A percentile compares a stretch with the other conserved stretches of the same genome.
Conservation (phyloP, 2,888 invertebrate species). For the Myathropa florea region DNA sequence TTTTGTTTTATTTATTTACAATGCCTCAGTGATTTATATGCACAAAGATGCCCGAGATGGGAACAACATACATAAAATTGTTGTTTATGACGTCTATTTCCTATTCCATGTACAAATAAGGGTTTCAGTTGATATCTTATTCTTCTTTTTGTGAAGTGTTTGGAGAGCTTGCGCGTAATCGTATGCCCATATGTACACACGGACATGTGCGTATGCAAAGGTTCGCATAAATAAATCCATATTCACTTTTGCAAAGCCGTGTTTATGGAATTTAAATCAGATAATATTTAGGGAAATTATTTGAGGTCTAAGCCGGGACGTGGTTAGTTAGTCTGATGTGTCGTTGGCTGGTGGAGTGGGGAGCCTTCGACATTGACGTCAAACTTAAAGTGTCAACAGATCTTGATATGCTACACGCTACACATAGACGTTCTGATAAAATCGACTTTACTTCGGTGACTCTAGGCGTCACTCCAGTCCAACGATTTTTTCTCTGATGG, state of each 20-base stretch:
- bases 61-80: slow-evolving; percentile 1
- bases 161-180: neutral
- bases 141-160: neutral
- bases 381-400: no score
- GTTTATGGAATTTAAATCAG: neutral
- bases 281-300: neutral
- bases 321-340: no score
- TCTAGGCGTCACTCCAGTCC: no score
- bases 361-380: no score
- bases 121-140: neutral
- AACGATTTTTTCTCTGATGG: no score
- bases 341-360: no score
- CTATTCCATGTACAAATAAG: neutral
- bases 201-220: neutral
- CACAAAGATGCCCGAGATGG: neutral
- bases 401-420: no score
- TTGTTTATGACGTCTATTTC: slow-evolving; percentile 20
- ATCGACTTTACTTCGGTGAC: no score
- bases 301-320: neutral
- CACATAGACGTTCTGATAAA: no score
- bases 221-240: neutral
- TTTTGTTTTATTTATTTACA: slow-evolving; percentile 13
- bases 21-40: slow-evolving; percentile 19
- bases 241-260: neutral
- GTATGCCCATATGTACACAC: neutral